Evolutionary conservation across 2,888 invertebrate genomes (phyloP), one percentile per base, ranked within the genome.

Genomic region (Chrysopilus asiliformis): DNA sequence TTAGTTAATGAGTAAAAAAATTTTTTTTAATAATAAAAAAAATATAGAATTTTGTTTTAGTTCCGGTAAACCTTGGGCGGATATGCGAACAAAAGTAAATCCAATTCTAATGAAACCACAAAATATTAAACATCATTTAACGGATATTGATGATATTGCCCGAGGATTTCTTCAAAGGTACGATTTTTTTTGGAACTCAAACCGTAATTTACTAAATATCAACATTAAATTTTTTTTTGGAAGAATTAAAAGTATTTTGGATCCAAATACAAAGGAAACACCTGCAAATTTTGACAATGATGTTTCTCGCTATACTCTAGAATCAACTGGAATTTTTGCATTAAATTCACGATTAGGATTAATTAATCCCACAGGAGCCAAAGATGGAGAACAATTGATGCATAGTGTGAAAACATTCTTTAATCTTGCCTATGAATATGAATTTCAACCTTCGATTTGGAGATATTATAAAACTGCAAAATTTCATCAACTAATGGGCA

Each of bases 51-150:
- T 35, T 25, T 15, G 9, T 52, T 56, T 19, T 47, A 71, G 71
- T 4, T 71, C 76, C 56, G 79, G 76, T 2, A 65, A 70, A 10
- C 65, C 71, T 44, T 81, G 81, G 80, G 68, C 72, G 26, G 65
- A 71, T 35, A 68, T 79, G 44, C 66, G 80, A 12, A 70, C 71
- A 1, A 72, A 72, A 40, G 74, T 77, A 0, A 79, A 79, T 55
- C 75, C 75, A 34, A 67, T 75, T 22, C 60, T 81, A 55, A 57
- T 81, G 55, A 70, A 75, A 48, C 74, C 77, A 0, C 71, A 73
- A 44, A 56, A 68, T 40, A 63, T 69, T 2, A 68, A 67, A 50
- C 51, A 67, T 2, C 74, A 73, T 43, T 49, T 67, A 3, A 58
- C 65, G 2, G 63, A 58, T 7, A 57, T 74, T 36, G 63, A 67